A percentile compares a stretch with the other conserved stretches of the same genome.
These are phyloP conservation scores for Mesorhabditis sp. DNA, from an alignment of 2,888 invertebrate species.

Conservation along the genomic window DNA sequence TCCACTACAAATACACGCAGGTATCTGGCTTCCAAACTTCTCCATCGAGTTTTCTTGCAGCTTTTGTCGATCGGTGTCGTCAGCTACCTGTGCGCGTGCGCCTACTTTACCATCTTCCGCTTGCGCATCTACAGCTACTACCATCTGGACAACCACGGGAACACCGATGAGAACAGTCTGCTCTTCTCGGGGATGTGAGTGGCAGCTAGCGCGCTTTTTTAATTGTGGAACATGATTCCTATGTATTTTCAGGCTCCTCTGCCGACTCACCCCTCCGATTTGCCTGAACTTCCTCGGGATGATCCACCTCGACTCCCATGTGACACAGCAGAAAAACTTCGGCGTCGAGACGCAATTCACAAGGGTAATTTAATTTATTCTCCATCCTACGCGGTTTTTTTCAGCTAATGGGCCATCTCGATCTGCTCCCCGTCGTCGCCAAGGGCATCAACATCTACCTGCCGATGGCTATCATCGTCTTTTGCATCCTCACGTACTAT, in stretches of 20 bases:
- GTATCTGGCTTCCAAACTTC: conserved; percentile 60
- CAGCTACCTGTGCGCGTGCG: conserved; percentile 91
- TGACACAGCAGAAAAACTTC: conserved; percentile 44
- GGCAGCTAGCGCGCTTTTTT: neutral
- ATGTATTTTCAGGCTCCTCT: conserved; percentile 60
- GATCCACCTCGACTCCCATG: conserved; percentile 87
- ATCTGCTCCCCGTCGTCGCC: conserved; percentile 89
- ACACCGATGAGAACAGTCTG: conserved; percentile 95
- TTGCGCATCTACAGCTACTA: conserved; percentile 92
- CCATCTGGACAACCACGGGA: conserved; percentile 92
- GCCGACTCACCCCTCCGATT: conserved; percentile 92
- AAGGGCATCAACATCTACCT: conserved; percentile 99
- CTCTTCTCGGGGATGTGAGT: conserved; percentile 91
- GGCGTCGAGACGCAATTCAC: conserved; percentile 82
- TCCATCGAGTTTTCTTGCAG: conserved; percentile 63
- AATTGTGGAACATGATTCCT: neutral
- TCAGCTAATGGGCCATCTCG: conserved; percentile 96
- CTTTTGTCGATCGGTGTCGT: conserved; percentile 83
- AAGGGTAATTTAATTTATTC: conserved; percentile 63
- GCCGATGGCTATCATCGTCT: conserved; percentile 87
- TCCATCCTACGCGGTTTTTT: conserved; percentile 15
- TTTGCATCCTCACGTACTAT: conserved; percentile 78
- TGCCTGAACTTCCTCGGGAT: conserved; percentile 95
- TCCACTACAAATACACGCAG: conserved; percentile 91
- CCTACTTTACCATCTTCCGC: conserved; percentile 94